phyloP scores from a whole-genome alignment of 2,113 vertebrate genomes.

The Cyphomyrus discorhynchus region DNA sequence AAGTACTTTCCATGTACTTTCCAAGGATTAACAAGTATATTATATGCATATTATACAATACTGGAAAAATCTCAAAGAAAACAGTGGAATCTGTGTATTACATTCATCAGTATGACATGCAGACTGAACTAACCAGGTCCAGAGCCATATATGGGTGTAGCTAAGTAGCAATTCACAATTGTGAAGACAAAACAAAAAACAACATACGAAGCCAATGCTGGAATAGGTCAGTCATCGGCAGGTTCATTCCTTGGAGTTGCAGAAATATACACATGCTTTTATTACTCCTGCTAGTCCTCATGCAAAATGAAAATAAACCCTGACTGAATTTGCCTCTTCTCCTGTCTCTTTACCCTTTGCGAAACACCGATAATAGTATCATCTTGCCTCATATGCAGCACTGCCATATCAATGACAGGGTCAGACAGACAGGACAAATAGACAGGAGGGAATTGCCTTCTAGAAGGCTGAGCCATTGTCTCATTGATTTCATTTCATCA shows the following conservation, averaged over 20 bases:
- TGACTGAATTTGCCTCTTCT: neutral
- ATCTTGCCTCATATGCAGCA: neutral
- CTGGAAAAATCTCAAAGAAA: neutral
- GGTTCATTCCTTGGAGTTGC: neutral
- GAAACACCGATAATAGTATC: neutral
- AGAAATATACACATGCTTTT: neutral
- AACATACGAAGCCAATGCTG: neutral
- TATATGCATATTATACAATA: neutral
- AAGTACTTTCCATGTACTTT: neutral
- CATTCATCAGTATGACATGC: neutral
- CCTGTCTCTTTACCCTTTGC: neutral
- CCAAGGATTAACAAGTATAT: neutral
- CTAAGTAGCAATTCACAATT: neutral
- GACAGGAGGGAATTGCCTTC: constrained; percentile 27
- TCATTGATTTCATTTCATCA: constrained; percentile 39
- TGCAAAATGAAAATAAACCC: neutral
- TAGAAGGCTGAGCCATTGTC: constrained; percentile 25
- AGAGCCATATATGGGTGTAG: neutral
- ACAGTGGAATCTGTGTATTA: neutral
- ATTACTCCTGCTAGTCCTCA: neutral
- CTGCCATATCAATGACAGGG: constrained; percentile 22
- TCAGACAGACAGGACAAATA: constrained; percentile 22
- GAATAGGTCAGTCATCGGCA: neutral
- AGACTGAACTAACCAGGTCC: neutral
- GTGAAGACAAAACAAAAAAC: neutral